phyloP scores from a whole-genome alignment of 2,888 invertebrate genomes.

The Drosophila buzzatii region DNA sequence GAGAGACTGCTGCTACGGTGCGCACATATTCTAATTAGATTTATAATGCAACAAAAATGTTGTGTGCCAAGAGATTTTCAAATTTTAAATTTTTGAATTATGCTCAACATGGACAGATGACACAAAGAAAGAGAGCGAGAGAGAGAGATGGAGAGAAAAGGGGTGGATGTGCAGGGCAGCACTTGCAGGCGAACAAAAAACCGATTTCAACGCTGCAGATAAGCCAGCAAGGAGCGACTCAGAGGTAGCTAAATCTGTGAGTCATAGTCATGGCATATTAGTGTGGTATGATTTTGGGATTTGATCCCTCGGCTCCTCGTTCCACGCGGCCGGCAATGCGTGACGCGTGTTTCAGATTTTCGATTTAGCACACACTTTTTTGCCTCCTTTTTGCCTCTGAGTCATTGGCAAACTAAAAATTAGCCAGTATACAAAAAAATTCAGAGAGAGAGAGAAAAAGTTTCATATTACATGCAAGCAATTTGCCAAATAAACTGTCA shows the following conservation, averaged over 20 bases:
- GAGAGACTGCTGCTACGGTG: conserved; percentile 39
- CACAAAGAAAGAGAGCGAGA: conserved; percentile 15
- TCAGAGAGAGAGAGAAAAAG: conserved; percentile 38
- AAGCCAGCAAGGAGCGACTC: conserved; percentile 23
- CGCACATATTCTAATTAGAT: conserved; percentile 77
- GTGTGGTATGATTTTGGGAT: conserved; percentile 33
- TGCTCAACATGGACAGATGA: conserved; percentile 58
- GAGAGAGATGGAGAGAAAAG: conserved; percentile 16
- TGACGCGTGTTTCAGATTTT: conserved; percentile 81
- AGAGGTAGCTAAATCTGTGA: conserved; percentile 55
- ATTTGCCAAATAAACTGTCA: conserved; percentile 83
- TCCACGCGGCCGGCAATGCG: conserved; percentile 48
- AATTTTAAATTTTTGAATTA: conserved; percentile 70
- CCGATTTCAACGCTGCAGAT: conserved; percentile 46
- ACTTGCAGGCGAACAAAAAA: conserved; percentile 34
- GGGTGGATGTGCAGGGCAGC: conserved; percentile 47
- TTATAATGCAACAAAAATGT: conserved; percentile 70
- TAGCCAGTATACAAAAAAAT: conserved; percentile 57
- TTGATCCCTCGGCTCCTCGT: conserved; percentile 26
- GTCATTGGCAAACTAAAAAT: conserved; percentile 70
- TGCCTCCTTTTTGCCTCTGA: conserved; percentile 23
- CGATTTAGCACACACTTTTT: conserved; percentile 75
- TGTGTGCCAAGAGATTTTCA: conserved; percentile 57
- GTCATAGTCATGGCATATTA: conserved; percentile 75
- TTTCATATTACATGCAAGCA: conserved; percentile 81